Base-by-base conservation (phyloP, 1,140 invertebrate genomes). In the Lepidurus apus region DNA sequence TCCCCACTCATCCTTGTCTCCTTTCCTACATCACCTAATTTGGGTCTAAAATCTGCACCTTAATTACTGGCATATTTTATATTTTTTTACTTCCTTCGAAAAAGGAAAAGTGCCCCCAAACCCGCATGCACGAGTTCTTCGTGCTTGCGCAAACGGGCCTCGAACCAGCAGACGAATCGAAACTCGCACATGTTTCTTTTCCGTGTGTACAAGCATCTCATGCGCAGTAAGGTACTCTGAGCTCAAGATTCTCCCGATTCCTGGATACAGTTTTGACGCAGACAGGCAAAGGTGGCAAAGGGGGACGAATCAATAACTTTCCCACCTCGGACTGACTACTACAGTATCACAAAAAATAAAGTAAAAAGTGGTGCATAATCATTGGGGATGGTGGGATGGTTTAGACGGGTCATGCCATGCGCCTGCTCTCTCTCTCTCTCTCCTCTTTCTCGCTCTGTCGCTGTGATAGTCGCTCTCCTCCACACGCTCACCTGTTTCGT, bases 251-350 rank as follows among this genome's bases (percentile, higher is more conserved):
- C 53, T 7, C 53, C 34, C 34, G 34, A 34, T 65, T 11, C 13
- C 21, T 65, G 13, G 53, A 65, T 65, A 13, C 0, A 65, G 53
- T 65, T 65, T 65, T 65, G 53, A 65, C 53, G 53, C 13, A 9
- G 34, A 34, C 34, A 34, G 34, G 34, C 34, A 34, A 34, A 34
- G 34, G 34, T 34, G 34, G 53, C 53, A 65, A 65, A n/a, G 53
- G 53, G 21, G 21, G 53, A 65, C 34, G 53, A 65, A 65, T 65
- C 53, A 65, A 65, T 65, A 65, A 65, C 53, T 65, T 65, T 65
- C 21, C 53, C 53, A 17, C 53, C 53, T 7, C n/a, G 2, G 21
- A 65, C 53, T 65, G 21, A 9, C 53, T 65, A 65, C 53, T 65
- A 7, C 45, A 21, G 5, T 65, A 13, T 17, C 21, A n/a, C 8